A percentile compares a stretch with the other conserved stretches of the same genome.
These are phyloP conservation scores for Mylabris phalerata DNA, from an alignment of 1,140 invertebrate genomes.

Conservation along the genomic window DNA sequence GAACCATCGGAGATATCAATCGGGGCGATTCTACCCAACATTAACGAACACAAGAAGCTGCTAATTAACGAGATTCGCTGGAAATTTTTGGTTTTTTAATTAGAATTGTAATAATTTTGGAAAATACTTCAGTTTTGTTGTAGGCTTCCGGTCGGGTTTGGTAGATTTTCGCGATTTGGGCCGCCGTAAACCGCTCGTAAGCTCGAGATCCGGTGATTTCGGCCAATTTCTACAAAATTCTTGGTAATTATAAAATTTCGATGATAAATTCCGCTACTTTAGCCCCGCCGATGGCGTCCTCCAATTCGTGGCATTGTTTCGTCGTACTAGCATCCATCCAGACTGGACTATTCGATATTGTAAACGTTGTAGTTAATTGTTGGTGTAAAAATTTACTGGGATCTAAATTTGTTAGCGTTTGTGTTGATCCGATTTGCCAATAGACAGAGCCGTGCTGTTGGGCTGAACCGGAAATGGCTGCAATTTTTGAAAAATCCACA, in stretches of 20 bases:
- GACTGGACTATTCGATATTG: conserved; percentile 75
- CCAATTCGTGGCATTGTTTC: conserved; percentile 69
- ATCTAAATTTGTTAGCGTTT: conserved; percentile 59
- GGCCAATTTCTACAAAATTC: conserved; percentile 57
- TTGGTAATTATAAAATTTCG: background rate
- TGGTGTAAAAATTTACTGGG: conserved; percentile 73
- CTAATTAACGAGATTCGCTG: conserved; percentile 88
- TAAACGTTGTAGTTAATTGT: conserved; percentile 72
- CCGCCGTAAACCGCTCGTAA: conserved; percentile 89
- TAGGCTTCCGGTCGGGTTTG: conserved; percentile 68
- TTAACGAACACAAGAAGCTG: conserved; percentile 83
- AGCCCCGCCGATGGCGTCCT: conserved; percentile 72
- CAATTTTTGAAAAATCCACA: conserved; percentile 74
- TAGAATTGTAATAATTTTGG: background rate
- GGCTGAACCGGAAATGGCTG: conserved; percentile 79
- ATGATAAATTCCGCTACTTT: conserved; percentile 44
- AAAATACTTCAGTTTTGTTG: conserved; percentile 66
- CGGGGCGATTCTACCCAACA: conserved; percentile 82
- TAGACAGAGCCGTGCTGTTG: conserved; percentile 98
- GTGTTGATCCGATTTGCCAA: conserved; percentile 73
- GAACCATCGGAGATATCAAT: conserved; percentile 91
- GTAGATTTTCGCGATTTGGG: conserved; percentile 86
- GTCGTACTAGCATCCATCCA: conserved; percentile 96
- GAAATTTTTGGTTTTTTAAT: conserved; percentile 33
- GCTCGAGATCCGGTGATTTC: conserved; percentile 85